phyloP scores from a whole-genome alignment of 2,888 invertebrate genomes.

The Norana najaformis region DNA sequence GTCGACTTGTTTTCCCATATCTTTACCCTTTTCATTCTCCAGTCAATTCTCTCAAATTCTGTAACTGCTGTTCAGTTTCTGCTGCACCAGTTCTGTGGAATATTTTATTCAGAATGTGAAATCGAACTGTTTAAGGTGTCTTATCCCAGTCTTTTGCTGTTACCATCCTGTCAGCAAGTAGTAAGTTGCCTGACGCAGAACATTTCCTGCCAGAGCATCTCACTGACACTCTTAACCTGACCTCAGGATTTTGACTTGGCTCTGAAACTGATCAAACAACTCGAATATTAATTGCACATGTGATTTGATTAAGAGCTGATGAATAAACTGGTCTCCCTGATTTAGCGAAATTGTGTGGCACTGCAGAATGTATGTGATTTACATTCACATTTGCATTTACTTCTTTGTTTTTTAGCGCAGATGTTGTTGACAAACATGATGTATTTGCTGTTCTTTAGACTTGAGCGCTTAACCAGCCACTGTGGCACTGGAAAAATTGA shows the following conservation, averaged over 20 bases:
- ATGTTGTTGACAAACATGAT: background rate
- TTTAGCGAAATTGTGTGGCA: background rate
- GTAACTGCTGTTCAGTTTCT: background rate
- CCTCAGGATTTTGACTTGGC: background rate
- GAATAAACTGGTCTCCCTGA: background rate
- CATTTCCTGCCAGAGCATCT: background rate
- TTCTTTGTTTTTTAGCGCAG: background rate
- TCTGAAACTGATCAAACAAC: background rate
- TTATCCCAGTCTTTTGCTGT: background rate
- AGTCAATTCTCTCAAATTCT: background rate
- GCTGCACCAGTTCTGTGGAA: background rate
- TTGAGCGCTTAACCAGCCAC: background rate
- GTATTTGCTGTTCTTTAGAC: background rate
- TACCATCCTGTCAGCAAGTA: background rate
- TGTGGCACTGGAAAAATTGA: background rate
- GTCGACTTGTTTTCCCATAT: background rate
- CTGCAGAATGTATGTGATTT: background rate
- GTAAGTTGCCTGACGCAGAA: background rate
- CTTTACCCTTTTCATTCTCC: background rate
- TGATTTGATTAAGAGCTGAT: background rate
- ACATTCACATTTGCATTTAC: background rate
- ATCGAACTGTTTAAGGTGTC: too few species aligned
- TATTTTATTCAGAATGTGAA: background rate
- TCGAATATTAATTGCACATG: background rate
- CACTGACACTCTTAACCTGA: background rate